Evolutionary conservation across 2,797 vertebrate genomes (phyloP).

Genomic region (Tokudaia muenninki): DNA sequence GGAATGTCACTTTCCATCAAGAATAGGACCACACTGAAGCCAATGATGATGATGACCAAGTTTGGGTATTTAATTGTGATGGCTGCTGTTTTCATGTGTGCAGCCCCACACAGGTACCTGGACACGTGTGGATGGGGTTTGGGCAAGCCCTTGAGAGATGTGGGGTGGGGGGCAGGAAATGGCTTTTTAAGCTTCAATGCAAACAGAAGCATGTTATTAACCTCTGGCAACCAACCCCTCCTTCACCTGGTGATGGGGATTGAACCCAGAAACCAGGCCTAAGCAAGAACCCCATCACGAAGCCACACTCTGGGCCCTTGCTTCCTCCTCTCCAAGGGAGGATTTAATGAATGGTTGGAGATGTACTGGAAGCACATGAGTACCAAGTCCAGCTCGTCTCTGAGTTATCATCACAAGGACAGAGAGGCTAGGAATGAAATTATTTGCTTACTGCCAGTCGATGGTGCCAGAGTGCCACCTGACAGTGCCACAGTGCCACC

Average conservation of each 20-base stretch:
- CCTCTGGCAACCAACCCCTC: background rate
- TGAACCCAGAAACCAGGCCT: background rate
- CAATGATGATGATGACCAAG: background rate
- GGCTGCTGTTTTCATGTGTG: background rate
- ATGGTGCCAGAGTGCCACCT: no score
- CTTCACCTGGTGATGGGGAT: background rate
- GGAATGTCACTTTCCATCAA: background rate
- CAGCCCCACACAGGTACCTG: background rate
- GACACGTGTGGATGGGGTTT: background rate
- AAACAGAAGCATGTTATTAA: background rate
- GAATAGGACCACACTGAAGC: accelerated
- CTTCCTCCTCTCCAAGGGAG: background rate
- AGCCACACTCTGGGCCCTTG: background rate
- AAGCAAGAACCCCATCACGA: background rate
- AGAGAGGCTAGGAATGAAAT: background rate
- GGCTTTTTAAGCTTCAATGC: background rate
- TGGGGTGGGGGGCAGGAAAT: background rate
- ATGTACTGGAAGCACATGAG: accelerated
- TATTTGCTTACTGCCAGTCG: background rate
- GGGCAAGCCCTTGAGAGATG: background rate
- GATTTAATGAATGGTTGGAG: background rate
- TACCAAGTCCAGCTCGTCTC: background rate
- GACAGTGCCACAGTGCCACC: background rate
- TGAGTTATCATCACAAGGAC: background rate
- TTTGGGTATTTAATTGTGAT: background rate